Evolutionary conservation across 2,113 vertebrate species (phyloP), one percentile per base, ranked within the genome.

Genomic region (Tachycineta bicolor): DNA sequence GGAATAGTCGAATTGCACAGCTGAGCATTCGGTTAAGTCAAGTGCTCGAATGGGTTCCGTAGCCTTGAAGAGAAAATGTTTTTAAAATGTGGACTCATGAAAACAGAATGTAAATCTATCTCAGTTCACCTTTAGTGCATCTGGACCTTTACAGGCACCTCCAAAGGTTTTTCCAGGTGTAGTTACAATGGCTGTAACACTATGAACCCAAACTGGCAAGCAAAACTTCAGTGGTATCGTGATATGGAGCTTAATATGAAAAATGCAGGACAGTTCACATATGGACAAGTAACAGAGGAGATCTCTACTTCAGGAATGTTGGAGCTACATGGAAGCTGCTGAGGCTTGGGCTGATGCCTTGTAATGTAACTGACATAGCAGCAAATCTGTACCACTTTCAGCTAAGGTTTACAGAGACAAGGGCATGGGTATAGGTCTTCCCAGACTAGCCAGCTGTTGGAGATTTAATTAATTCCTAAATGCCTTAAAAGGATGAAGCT

Each of bases 1-100:
- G 74, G 99, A 99, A 83, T 99, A 99, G 96, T 99, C 99, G 87
- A 99, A 99, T 84, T 99, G 99, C 41, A 99, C 98, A 4, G 99
- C 99, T 25, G 99, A 99, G 79, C 99, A 99, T 93, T 98, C 98
- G 9, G 91, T 99, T 78, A 99, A 97, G 80, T 99, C 98, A 71
- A 99, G 97, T 20, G 98, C 98, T 71, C 98, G 98, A 96, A 99
- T 99, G 5, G 99, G 99, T 87, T 99, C 98, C 17, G 97, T 98
- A 89, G 98, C 98, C 99, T 99, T 96, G 46, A 97, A 95, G 90
- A 94, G 33, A 91, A 96, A 41, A 82, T 11, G 22, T 13, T 75
- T 93, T 96, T 78, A 56, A 90, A 94, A 94, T 34, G 47, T 28
- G 8, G 50, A 77, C 44, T 39, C 39, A 47, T 25, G 55, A 67